Conservation (phyloP, 2,797 vertebrate species). For the Diglossa cyanea region DNA sequence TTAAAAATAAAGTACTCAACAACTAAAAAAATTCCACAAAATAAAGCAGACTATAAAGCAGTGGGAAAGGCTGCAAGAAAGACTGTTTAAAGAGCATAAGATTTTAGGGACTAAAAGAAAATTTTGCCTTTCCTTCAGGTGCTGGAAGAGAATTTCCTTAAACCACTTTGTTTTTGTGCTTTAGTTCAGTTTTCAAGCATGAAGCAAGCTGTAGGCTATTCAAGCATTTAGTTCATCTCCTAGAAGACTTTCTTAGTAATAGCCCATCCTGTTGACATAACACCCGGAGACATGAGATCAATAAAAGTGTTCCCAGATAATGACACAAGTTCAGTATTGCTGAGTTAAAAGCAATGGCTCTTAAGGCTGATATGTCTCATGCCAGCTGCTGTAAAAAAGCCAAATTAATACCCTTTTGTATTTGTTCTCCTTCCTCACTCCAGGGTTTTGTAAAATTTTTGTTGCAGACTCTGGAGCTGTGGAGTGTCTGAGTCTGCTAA, state of each 20-base stretch:
- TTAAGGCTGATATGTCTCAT: not conserved
- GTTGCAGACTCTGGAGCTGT: constrained; percentile 14
- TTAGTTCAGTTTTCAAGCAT: not conserved
- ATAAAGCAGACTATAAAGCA: not conserved
- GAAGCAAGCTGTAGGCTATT: not conserved
- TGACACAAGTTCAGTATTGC: not conserved
- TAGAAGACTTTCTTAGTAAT: not conserved
- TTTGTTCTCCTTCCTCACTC: constrained; percentile 10
- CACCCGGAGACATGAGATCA: not conserved
- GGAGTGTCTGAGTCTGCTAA: constrained; percentile 36
- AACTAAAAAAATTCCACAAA: not conserved
- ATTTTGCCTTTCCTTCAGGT: not conserved
- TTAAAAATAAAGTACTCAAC: not conserved
- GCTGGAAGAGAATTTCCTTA: not conserved
- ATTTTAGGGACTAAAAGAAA: not conserved
- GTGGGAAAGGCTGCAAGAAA: not conserved
- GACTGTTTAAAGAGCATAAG: not conserved
- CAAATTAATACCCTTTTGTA: constrained; percentile 36
- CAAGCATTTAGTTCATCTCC: not conserved
- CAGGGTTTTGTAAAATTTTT: constrained; percentile 28
- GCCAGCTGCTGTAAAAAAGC: not conserved
- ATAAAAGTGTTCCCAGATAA: constrained; percentile 8
- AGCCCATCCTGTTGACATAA: not conserved
- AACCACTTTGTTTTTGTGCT: not conserved
- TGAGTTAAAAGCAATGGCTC: not conserved